Conservation (phyloP, 2,113 vertebrate genomes). For the Syngnathus floridae region DNA sequence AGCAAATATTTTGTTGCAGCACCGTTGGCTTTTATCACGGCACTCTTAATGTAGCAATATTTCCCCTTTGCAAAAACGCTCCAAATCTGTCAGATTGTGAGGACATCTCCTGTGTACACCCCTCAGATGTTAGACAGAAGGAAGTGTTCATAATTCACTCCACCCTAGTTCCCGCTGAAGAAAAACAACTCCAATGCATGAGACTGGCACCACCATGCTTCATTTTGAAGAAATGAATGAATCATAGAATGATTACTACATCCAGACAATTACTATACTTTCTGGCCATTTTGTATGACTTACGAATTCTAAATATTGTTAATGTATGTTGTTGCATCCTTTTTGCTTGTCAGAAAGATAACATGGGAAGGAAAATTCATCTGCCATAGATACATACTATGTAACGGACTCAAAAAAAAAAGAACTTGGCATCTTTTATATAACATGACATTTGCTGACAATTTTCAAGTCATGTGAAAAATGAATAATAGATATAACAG, state of each 20-base stretch:
- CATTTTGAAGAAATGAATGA: too few relatives aligned
- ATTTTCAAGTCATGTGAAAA: background rate
- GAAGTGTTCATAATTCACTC: background rate
- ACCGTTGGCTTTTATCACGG: background rate
- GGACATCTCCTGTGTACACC: background rate
- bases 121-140: background rate
- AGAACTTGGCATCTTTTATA: background rate
- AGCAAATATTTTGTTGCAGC: background rate
- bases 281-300: too few relatives aligned
- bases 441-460: background rate
- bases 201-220: background rate
- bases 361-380: too few relatives aligned
- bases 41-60: background rate
- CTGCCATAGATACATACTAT: too few relatives aligned
- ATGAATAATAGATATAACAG: constrained; percentile 6
- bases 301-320: too few relatives aligned
- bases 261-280: too few relatives aligned
- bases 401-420: too few relatives aligned
- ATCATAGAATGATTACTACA: too few relatives aligned
- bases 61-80: background rate
- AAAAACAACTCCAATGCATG: background rate
- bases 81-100: background rate
- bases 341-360: too few relatives aligned
- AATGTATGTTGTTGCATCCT: too few relatives aligned
- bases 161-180: background rate